Evolutionary conservation across 2,113 vertebrate species (phyloP).

Genomic region (Ageneiosus marmoratus): DNA sequence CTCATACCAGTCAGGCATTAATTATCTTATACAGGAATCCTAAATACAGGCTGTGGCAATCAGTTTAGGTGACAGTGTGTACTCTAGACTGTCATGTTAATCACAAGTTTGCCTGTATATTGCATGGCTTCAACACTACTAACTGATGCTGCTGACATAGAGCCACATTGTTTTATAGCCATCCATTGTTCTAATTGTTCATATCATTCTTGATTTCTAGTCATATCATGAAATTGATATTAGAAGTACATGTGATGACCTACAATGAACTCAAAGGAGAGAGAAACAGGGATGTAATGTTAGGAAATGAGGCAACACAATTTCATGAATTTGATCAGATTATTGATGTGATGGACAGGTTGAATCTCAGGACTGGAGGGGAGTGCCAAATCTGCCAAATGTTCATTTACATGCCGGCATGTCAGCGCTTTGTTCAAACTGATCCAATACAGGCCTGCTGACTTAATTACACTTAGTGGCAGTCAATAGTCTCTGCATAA

Average conservation of each 20-base stretch:
- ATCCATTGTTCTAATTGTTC: background rate
- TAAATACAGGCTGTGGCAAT: slow-evolving; percentile 35
- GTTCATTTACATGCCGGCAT: slow-evolving; percentile 68
- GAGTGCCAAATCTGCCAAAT: slow-evolving; percentile 45
- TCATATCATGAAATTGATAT: background rate
- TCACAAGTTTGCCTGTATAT: background rate
- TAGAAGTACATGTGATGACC: background rate
- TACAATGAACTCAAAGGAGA: background rate
- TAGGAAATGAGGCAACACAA: slow-evolving; percentile 9
- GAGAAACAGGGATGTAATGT: background rate
- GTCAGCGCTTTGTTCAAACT: slow-evolving; percentile 67
- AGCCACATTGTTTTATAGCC: background rate
- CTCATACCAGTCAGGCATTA: slow-evolving; percentile 66
- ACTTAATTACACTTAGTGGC: slow-evolving; percentile 60
- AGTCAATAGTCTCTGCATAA: slow-evolving; percentile 70
- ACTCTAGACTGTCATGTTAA: slow-evolving; percentile 34
- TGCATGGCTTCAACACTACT: background rate
- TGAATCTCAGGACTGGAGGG: slow-evolving; percentile 11
- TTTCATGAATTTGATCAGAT: slow-evolving; percentile 16
- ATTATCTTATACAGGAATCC: slow-evolving; percentile 69
- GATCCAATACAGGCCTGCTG: slow-evolving; percentile 61
- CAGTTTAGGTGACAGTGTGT: slow-evolving; percentile 39
- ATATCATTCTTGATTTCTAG: background rate
- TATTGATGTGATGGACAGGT: slow-evolving; percentile 29
- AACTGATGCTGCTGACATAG: background rate